Conservation (phyloP, 2,113 vertebrate genomes). For the Numenius arquata region DNA sequence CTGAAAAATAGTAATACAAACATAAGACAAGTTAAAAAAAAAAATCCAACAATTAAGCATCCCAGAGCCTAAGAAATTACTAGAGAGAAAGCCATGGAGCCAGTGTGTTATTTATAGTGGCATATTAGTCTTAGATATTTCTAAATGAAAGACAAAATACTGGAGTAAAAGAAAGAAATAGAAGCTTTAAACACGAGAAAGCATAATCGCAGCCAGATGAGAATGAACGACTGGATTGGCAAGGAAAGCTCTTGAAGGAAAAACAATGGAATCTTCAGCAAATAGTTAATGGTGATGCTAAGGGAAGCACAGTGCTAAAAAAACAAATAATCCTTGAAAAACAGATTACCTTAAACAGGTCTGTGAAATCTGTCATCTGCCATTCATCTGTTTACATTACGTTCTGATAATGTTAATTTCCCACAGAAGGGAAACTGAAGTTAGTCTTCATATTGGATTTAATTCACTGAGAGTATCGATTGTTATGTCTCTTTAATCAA, state of each 20-base stretch:
- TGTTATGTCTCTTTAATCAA: not conserved
- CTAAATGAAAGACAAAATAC: not conserved
- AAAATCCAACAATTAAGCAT: not conserved
- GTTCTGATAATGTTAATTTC: not conserved
- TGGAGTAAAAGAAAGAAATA: not conserved
- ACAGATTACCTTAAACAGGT: not conserved
- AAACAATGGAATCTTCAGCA: not conserved
- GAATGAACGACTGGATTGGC: not conserved
- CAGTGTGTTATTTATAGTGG: not conserved
- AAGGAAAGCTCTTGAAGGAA: not conserved
- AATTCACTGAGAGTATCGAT: not conserved
- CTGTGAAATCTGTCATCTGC: not conserved
- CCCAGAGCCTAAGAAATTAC: not conserved
- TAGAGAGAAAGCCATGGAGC: not conserved
- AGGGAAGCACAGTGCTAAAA: not conserved
- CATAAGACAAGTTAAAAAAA: not conserved
- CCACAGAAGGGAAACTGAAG: not conserved
- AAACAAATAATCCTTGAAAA: not conserved
- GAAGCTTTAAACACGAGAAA: not conserved
- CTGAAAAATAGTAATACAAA: not conserved
- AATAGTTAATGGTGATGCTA: not conserved
- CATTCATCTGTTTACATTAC: not conserved
- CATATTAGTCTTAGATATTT: not conserved
- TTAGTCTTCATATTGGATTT: not conserved
- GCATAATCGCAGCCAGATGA: not conserved